phyloP scores from a whole-genome alignment of 2,888 invertebrate genomes.

The Proisotoma minuta region DNA sequence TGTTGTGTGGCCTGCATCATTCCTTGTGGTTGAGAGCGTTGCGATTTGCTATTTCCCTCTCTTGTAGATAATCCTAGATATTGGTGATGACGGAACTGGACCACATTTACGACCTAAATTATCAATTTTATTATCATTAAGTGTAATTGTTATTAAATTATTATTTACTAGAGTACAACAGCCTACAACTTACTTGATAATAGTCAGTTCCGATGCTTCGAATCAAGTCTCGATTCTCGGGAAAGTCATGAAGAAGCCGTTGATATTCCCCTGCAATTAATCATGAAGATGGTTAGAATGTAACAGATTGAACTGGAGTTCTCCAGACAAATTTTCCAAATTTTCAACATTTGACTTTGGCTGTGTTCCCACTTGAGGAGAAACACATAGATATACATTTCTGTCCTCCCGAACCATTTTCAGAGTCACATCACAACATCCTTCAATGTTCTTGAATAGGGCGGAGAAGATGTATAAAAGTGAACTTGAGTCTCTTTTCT shows the following conservation, averaged over 20 bases:
- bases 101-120: conserved; percentile 68
- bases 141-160: too few relatives aligned
- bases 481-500: too few relatives aligned
- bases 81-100: conserved; percentile 88
- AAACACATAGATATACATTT: neutral
- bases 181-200: too few relatives aligned
- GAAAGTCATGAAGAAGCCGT: conserved; percentile 80
- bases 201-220: conserved; percentile 84
- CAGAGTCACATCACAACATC: neutral
- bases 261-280: conserved; percentile 76
- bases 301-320: neutral
- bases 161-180: too few relatives aligned
- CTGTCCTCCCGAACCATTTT: neutral
- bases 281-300: conserved; percentile 24
- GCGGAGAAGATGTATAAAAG: neutral
- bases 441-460: neutral
- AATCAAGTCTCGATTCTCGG: conserved; percentile 87
- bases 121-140: too few relatives aligned
- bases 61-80: conserved; percentile 64
- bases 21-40: conserved; percentile 44
- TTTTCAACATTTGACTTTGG: conserved; percentile 3
- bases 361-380: neutral
- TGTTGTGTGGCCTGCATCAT: conserved; percentile 46
- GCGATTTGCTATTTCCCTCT: conserved; percentile 43
- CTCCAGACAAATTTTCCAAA: neutral